These are phyloP conservation scores for Coelopa pilipes DNA, from an alignment of 2,888 invertebrate genomes.

Conservation along the genomic window DNA sequence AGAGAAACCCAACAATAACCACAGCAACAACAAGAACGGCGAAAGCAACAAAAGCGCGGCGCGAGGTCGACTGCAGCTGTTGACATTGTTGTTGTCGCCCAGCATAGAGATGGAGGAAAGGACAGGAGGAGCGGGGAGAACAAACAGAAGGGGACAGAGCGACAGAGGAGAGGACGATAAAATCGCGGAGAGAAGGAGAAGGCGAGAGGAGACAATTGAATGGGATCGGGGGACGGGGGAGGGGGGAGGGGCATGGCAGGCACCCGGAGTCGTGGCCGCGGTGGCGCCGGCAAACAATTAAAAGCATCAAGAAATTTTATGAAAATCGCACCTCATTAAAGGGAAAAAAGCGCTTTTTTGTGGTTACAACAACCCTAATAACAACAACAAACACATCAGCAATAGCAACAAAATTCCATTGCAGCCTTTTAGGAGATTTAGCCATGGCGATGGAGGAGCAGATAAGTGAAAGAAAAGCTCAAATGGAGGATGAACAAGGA, in stretches of 20 bases:
- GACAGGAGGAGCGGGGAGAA: not conserved
- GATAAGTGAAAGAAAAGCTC: slow-evolving; percentile 19
- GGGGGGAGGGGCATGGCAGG: too few relatives aligned
- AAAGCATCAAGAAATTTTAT: slow-evolving; percentile 33
- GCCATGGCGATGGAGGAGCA: not conserved
- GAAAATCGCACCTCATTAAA: slow-evolving; percentile 38
- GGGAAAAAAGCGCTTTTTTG: slow-evolving; percentile 1
- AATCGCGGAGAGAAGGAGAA: too few relatives aligned
- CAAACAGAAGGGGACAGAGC: not conserved
- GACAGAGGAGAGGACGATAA: too few relatives aligned
- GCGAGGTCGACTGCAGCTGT: not conserved
- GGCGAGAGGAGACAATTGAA: too few relatives aligned
- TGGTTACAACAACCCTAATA: too few relatives aligned
- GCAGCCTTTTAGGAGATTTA: slow-evolving; percentile 24
- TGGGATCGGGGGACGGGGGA: too few relatives aligned
- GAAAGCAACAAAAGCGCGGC: too few relatives aligned
- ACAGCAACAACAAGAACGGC: too few relatives aligned
- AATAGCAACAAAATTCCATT: not conserved
- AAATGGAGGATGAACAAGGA: not conserved
- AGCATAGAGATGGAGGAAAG: not conserved
- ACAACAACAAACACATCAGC: too few relatives aligned
- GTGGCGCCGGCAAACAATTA: slow-evolving; percentile 23
- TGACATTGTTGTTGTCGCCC: not conserved
- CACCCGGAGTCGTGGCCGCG: not conserved
- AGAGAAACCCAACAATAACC: not conserved